Evolutionary conservation across 2,113 vertebrate genomes (phyloP), one percentile per base, ranked within the genome.

Genomic region (Sprattus sprattus): DNA sequence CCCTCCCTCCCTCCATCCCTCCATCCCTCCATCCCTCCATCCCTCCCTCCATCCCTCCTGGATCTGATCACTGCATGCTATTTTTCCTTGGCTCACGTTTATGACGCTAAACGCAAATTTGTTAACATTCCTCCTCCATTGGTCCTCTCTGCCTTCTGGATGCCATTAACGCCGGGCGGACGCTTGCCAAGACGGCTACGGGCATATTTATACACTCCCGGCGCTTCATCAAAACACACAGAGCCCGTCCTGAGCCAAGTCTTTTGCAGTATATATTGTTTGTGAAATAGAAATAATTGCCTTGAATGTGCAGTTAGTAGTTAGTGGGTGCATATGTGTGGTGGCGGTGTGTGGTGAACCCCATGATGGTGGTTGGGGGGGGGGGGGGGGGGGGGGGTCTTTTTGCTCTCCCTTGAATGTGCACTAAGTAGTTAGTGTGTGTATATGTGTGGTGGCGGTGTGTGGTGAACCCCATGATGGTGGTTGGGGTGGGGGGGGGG

Each of bases 121-220:
- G 89, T 88, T 91, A 91, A 91, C 91, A 90, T 91, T 91, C 87
- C 87, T 91, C 87, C 87, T 92, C 82, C 80, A 84, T 90, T 89
- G 88, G 88, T 89, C 83, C 81, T 85, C 81, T 85, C 84, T 87
- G 86, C 87, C 85, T 86, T 91, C 92, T 94, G 93, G 92, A 93
- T 92, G 86, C 84, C 88, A 95, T 94, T 92, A 93, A 71, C 87
- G 88, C 84, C 60, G 11, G 50, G n/a, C n/a, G 22, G 81, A 85
- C 88, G 81, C 89, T 87, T 90, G 91, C 92, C 92, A 93, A 93
- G 75, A 89, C 86, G 78, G 85, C 93, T 93, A 89, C 90, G 90
- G 89, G 83, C 89, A 91, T 91, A 93, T 93, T 93, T 94, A 93
- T 91, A 91, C 90, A 91, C 87, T 88, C 87, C 89, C 88, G 86